Percentiles rank a stretch among this genome's conserved stretches.
Evolutionary conservation across 2,888 invertebrate species (phyloP).

Genomic region (Xylocampa areola): DNA sequence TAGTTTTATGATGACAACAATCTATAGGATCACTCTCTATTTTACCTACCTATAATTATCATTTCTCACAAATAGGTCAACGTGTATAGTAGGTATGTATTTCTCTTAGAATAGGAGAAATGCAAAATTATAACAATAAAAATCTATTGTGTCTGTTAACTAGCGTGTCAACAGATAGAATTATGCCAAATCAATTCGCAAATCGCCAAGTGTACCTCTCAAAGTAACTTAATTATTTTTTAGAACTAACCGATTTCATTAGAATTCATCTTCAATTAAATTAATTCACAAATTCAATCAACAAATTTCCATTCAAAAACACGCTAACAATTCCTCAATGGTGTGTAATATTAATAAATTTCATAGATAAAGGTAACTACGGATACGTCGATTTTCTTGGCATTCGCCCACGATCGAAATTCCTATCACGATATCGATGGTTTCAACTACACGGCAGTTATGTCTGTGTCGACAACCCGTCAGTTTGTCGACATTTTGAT

Average conservation of each 20-base stretch:
- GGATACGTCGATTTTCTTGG: constrained; percentile 7
- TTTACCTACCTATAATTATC: no score
- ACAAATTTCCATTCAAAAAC: constrained; percentile 4
- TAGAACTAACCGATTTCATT: background rate
- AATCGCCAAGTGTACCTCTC: no score
- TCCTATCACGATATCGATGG: constrained; percentile 25
- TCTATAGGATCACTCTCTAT: no score
- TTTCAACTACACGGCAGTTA: constrained; percentile 8
- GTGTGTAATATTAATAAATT: constrained; percentile 22
- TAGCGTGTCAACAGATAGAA: no score
- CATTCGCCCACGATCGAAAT: constrained; percentile 27
- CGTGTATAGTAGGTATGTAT: no score
- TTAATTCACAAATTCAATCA: background rate
- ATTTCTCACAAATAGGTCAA: no score
- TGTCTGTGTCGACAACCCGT: constrained; percentile 17
- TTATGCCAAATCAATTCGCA: no score
- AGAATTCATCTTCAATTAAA: background rate
- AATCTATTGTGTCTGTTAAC: no score
- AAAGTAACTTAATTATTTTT: no score
- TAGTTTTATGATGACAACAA: no score
- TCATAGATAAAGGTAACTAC: constrained; percentile 12
- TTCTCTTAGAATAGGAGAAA: no score
- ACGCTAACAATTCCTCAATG: constrained; percentile 4
- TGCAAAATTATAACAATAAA: no score
- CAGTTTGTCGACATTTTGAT: constrained; percentile 32